phyloP scores from a whole-genome alignment of 2,888 invertebrate species.

The Busseola fusca region DNA sequence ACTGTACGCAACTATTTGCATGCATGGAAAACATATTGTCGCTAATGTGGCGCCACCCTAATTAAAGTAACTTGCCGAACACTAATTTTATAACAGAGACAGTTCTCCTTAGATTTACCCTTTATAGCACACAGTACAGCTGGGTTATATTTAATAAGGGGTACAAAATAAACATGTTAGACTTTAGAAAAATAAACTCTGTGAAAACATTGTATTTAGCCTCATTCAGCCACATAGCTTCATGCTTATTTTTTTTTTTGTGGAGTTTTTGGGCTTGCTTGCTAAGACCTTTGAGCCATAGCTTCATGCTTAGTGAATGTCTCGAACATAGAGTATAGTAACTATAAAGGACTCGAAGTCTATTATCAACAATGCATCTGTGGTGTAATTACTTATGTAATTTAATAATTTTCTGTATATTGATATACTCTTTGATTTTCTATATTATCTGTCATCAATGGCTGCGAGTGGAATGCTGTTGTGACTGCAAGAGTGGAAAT shows the following conservation, averaged over 20 bases:
- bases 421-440: no score
- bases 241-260: no score
- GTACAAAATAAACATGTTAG: not conserved
- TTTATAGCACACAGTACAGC: not conserved
- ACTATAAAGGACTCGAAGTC: no score
- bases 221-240: not conserved
- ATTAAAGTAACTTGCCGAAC: no score
- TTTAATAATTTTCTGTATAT: constrained; percentile 34
- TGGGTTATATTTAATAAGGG: not conserved
- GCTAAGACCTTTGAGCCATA: no score
- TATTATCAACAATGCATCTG: constrained; percentile 19
- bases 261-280: no score
- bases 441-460: constrained; percentile 61
- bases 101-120: no score
- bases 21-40: not conserved
- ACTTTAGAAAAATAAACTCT: not conserved
- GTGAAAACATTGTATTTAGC: not conserved
- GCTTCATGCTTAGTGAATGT: not conserved
- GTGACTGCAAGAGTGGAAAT: constrained; percentile 46
- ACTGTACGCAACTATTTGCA: not conserved
- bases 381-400: constrained; percentile 13
- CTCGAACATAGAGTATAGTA: no score
- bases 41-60: no score
- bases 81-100: no score
- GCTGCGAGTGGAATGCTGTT: constrained; percentile 59